phyloP scores from a whole-genome alignment of 1,140 invertebrate genomes.

The Aphelinus atriplicis region DNA sequence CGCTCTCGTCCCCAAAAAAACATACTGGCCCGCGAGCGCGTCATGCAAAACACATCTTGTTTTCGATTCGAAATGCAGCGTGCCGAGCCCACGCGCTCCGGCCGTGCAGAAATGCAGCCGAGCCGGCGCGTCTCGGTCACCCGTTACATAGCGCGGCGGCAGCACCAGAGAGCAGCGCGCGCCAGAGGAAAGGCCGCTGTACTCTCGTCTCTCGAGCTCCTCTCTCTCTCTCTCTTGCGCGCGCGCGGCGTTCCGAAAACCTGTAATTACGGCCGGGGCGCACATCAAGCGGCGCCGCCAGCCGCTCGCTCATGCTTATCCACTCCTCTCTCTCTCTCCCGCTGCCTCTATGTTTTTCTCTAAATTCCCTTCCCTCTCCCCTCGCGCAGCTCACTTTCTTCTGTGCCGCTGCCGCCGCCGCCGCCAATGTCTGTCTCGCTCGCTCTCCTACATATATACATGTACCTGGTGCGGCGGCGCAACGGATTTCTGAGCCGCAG shows the following conservation, averaged over 20 bases:
- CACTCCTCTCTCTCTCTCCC: conserved; percentile 19
- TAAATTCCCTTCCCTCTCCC: conserved; percentile 15
- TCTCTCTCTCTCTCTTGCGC: conserved; percentile 43
- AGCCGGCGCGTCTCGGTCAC: conserved; percentile 42
- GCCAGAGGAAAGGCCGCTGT: conserved; percentile 46
- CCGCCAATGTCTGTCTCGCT: background rate
- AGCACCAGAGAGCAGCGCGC: conserved; percentile 5
- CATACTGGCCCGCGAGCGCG: too few relatives aligned
- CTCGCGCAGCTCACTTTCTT: conserved; percentile 27
- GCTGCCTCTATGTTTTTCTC: conserved; percentile 38
- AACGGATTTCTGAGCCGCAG: conserved; percentile 28
- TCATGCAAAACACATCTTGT: too few relatives aligned
- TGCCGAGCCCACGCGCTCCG: too few relatives aligned
- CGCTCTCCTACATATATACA: background rate
- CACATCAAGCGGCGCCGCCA: conserved; percentile 64
- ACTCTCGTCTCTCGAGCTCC: conserved; percentile 20
- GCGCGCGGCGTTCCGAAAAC: conserved; percentile 63
- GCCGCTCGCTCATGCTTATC: conserved; percentile 29
- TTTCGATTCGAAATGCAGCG: too few relatives aligned
- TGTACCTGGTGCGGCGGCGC: conserved; percentile 11
- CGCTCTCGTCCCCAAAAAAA: too few relatives aligned
- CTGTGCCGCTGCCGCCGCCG: conserved; percentile 35
- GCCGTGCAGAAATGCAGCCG: too few relatives aligned
- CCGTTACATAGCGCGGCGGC: conserved; percentile 42
- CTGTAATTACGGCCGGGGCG: conserved; percentile 64